Evolutionary conservation across 2,113 vertebrate species (phyloP), one percentile per base, ranked within the genome.

Genomic region (Passer montanus): DNA sequence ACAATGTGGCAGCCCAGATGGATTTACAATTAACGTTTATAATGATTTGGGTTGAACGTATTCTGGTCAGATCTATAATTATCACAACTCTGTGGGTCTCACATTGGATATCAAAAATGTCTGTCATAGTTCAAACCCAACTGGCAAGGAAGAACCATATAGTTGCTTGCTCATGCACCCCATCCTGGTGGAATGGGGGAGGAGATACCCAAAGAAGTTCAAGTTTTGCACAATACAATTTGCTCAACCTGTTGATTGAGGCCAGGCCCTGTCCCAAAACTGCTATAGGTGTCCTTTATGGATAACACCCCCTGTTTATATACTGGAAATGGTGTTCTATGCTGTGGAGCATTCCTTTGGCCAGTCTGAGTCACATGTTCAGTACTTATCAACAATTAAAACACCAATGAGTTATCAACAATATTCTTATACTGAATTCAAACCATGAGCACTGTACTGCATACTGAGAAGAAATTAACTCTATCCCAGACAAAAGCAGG

Each of bases 211-310:
- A 66, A 37, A 15, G 21, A 43, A 80, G 50, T 31, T 18, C 3
- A 50, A 37, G 3, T n/a, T n/a, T 35, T 44, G 5, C 7, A 27
- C 30, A 30, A 20, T 9, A 16, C 3, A 22, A 15, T 37, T 37
- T 64, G 21, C 31, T 73, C 21, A 23, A 50, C 21, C 21, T 43
- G 26, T 5, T 64, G 50, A 11, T 8, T 35, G 10, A 33, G 50
- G 43, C 6, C 35, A 58, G 59, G 28, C 12, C 21, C 35, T 30
- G 18, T 49, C 35, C 41, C 23, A 49, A 26, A 80, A 18, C 20
- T 26, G 15, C 0, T 0, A 35, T 0, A 31, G 26, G 11, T 15
- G 22, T 15, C 22, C 15, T 17, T 72, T 13, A 26, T 0, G 1
- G 26, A 6, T 31, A 49, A 35, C 16, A 49, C 6, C 16, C 13